These are phyloP conservation scores for Clarias gariepinus DNA, from an alignment of 2,113 vertebrate genomes.

Conservation along the genomic window DNA sequence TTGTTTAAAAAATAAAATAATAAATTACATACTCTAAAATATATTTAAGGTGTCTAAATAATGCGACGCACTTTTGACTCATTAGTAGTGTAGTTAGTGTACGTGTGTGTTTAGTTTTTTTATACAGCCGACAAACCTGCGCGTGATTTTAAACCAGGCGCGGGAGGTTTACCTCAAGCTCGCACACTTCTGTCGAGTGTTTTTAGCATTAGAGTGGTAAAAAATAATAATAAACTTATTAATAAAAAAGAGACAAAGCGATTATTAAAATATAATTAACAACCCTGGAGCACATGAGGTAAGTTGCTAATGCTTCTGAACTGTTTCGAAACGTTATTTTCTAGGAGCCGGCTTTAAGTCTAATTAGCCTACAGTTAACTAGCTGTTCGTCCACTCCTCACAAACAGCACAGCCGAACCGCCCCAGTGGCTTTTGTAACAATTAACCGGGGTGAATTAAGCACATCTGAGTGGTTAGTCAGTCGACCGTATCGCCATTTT, in stretches of 20 bases:
- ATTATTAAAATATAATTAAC: no score
- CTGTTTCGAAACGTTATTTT: neutral
- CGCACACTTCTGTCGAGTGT: neutral
- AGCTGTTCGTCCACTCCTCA: neutral
- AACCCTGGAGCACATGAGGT: slow-evolving; percentile 3
- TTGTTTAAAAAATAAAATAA: no score
- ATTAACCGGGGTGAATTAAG: slow-evolving; percentile 38
- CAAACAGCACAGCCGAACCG: slow-evolving; percentile 2
- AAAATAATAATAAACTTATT: neutral
- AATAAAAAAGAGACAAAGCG: neutral
- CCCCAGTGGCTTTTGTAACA: neutral
- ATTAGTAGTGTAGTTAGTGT: neutral
- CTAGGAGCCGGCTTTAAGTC: neutral
- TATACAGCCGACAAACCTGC: neutral
- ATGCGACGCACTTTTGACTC: neutral
- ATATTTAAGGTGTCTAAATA: neutral
- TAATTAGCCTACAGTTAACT: neutral
- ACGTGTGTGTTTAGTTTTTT: neutral
- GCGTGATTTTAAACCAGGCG: slow-evolving; percentile 15
- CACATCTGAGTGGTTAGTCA: neutral
- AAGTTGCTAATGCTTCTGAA: slow-evolving; percentile 15
- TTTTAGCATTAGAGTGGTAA: neutral
- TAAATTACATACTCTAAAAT: neutral
- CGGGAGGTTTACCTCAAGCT: neutral
- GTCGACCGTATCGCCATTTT: neutral